Conservation (phyloP, 2,888 invertebrate species). For the Xestobium rufovillosum region DNA sequence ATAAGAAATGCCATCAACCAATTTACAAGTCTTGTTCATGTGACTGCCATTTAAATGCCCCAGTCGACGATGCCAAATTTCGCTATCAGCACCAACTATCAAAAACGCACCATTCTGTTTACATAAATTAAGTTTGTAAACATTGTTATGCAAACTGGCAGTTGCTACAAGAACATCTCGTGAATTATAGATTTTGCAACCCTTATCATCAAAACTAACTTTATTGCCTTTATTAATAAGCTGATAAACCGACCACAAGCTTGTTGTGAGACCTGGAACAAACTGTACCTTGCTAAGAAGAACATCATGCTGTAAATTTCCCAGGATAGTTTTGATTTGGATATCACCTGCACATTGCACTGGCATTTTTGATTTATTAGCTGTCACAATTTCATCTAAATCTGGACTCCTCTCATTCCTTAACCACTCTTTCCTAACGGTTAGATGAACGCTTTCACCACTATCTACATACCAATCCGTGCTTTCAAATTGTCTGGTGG, state of each 20-base stretch:
- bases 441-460: no score
- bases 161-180: slow-evolving; percentile 17
- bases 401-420: no score
- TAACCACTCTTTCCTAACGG: no score
- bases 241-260: slow-evolving; percentile 25
- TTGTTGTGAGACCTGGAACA: slow-evolving; percentile 25
- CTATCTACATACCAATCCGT: no score
- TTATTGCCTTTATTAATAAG: slow-evolving; percentile 25
- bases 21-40: slow-evolving; percentile 14
- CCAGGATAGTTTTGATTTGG: slow-evolving; percentile 17
- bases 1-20: slow-evolving; percentile 14
- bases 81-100: slow-evolving; percentile 3
- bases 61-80: slow-evolving; percentile 21
- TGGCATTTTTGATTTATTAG: slow-evolving; percentile 19
- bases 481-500: not conserved
- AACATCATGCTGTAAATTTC: slow-evolving; percentile 14
- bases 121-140: slow-evolving; percentile 20
- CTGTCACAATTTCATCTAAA: slow-evolving; percentile 21
- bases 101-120: not conserved
- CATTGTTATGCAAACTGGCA: slow-evolving; percentile 19
- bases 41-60: slow-evolving; percentile 18
- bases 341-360: slow-evolving; percentile 23
- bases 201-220: slow-evolving; percentile 19
- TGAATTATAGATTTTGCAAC: slow-evolving; percentile 20
- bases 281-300: slow-evolving; percentile 19